Percentiles rank a stretch among this genome's conserved stretches.
phyloP scores from a whole-genome alignment of 2,113 vertebrate genomes.

The Aldabrachelys gigantea region DNA sequence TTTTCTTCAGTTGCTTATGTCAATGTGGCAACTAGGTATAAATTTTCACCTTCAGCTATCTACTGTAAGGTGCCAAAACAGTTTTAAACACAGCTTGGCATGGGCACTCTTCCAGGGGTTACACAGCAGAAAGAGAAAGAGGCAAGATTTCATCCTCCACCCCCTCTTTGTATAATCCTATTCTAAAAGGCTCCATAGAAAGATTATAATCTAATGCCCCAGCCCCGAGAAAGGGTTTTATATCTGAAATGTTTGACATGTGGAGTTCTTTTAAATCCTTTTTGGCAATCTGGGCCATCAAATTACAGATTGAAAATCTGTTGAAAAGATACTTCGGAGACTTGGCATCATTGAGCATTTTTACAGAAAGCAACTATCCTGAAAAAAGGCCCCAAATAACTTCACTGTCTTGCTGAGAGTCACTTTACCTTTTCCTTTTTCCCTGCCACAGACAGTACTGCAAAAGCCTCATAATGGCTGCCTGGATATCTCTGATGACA shows the following conservation, averaged over 20 bases:
- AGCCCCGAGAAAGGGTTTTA: conserved; percentile 36
- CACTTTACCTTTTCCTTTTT: conserved; percentile 38
- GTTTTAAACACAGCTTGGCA: conserved; percentile 1
- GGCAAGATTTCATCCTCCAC: not conserved
- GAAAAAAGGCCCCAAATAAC: conserved; percentile 23
- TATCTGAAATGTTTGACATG: conserved; percentile 41
- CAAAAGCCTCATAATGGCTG: conserved; percentile 30
- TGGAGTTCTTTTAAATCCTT: conserved; percentile 51
- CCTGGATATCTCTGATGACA: not conserved
- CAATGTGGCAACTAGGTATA: not conserved
- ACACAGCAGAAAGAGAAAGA: conserved; percentile 9
- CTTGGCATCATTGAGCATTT: conserved; percentile 62
- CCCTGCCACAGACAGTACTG: not conserved
- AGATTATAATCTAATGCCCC: conserved; percentile 18
- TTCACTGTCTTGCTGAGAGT: conserved; percentile 54
- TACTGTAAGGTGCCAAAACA: conserved; percentile 9
- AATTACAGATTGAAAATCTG: conserved; percentile 58
- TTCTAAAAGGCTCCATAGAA: conserved; percentile 48
- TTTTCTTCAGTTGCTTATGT: not conserved
- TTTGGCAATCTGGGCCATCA: conserved; percentile 47
- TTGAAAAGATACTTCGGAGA: conserved; percentile 68
- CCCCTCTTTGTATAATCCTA: not conserved
- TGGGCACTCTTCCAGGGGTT: not conserved
- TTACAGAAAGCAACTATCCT: conserved; percentile 45
- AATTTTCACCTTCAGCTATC: not conserved